Evolutionary conservation across 2,888 invertebrate genomes (phyloP).

Genomic region (Eristalinus sepulchralis): DNA sequence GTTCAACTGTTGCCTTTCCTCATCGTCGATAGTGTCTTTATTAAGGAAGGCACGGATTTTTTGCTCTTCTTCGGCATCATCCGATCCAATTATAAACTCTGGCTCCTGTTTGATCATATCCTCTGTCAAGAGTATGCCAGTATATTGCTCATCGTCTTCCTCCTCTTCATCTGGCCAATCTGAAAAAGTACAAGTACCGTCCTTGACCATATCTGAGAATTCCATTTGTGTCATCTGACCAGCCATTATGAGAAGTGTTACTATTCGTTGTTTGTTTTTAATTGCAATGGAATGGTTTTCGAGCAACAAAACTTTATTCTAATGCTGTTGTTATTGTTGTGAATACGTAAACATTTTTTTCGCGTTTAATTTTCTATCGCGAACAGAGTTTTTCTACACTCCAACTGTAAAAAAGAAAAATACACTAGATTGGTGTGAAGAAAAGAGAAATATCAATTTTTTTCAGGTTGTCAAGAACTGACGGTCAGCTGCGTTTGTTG

Average conservation of each 20-base stretch:
- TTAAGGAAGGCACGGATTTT: slow-evolving; percentile 57
- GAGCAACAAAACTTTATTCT: background rate
- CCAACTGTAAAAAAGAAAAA: slow-evolving; percentile 7
- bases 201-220: slow-evolving; percentile 68
- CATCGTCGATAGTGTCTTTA: slow-evolving; percentile 29
- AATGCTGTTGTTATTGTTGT: background rate
- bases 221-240: slow-evolving; percentile 63
- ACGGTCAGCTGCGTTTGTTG: slow-evolving; percentile 66
- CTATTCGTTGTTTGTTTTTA: slow-evolving; percentile 8
- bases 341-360: background rate
- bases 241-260: slow-evolving; percentile 41
- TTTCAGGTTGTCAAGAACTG: slow-evolving; percentile 39
- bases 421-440: slow-evolving; percentile 14
- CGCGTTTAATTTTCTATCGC: background rate
- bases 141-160: slow-evolving; percentile 9
- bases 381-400: background rate
- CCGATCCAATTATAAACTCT: slow-evolving; percentile 46
- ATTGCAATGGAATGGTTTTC: background rate
- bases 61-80: slow-evolving; percentile 41
- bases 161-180: slow-evolving; percentile 60
- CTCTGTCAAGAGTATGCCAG: slow-evolving; percentile 42
- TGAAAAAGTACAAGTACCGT: slow-evolving; percentile 56
- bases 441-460: slow-evolving; percentile 27
- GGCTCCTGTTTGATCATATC: slow-evolving; percentile 67
- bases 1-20: slow-evolving; percentile 48